Base-by-base conservation (phyloP, 1,140 invertebrate genomes). In the Chrysoperla carnea region DNA sequence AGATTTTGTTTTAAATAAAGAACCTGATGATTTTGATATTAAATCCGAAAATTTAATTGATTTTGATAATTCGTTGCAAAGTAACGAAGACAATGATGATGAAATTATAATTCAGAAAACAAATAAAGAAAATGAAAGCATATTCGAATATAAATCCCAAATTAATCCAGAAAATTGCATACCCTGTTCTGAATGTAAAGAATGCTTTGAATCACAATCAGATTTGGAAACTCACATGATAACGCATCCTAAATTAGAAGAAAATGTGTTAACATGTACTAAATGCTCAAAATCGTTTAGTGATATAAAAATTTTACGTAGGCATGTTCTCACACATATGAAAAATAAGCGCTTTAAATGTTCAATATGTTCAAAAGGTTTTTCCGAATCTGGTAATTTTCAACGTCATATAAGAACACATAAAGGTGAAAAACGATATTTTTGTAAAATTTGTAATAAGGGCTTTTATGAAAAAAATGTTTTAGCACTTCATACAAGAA, bases 321-420 rank as follows among this genome's bases (percentile, higher is more conserved):
- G 52, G 13, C 52, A 53, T 43, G 45, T 53, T 36, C 39, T 45
- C 14, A 52, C 48, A 31, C 52, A 53, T 44, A 45, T 53, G 36
- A 44, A 48, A 44, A 43, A 37, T 29, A 53, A 53, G 46, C 48
- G 46, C 35, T 53, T 52, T 46, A 48, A 52, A 14, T 67, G 64
- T 45, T 45, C 54, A 29, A 49, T 54, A 12, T 67, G 64, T 46
- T 52, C 54, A 31, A 64, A 64, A 48, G 50, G 48, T 11, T 68
- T 68, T 49, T 48, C 57, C 6, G 58, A 58, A 39, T 55, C 55
- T 11, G 59, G 56, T 47, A 60, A 57, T 40, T 48, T 66, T 29
- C 57, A 50, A 29, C 54, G 54, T 37, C 63, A 67, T 46, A 48
- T 55, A 42, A 54, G 61, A 37, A 52, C 53, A 9, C 63, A 65